Evolutionary conservation across 2,888 invertebrate genomes (phyloP).

Genomic region (Heterodera filipjevi): DNA sequence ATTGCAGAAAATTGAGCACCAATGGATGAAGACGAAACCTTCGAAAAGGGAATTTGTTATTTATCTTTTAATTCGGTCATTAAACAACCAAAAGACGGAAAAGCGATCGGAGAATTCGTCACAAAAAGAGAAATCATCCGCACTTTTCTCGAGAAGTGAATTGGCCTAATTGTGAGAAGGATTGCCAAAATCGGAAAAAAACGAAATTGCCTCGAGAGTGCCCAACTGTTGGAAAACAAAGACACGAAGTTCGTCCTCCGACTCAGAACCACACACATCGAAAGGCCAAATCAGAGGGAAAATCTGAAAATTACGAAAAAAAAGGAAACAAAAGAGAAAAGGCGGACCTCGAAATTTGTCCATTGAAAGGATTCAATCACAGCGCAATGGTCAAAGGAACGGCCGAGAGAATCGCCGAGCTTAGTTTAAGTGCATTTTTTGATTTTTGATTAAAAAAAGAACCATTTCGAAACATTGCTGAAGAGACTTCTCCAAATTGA

Average conservation of each 20-base stretch:
- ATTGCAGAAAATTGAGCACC: constrained; percentile 30
- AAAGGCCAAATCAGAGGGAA: constrained; percentile 30
- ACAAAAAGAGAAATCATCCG: neutral
- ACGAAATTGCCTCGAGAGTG: constrained; percentile 2
- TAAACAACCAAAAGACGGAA: neutral
- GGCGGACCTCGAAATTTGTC: constrained; percentile 25
- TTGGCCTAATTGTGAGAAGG: constrained; percentile 6
- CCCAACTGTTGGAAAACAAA: constrained; percentile 19
- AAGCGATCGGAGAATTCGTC: neutral
- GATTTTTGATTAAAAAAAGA: neutral
- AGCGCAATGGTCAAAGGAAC: constrained; percentile 24
- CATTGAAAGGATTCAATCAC: constrained; percentile 29
- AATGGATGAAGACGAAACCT: constrained; percentile 30
- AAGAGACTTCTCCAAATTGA: constrained; percentile 28
- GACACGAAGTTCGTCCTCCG: constrained; percentile 24
- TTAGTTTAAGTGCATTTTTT: neutral
- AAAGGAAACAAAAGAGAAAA: neutral
- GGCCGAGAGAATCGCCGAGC: constrained; percentile 20
- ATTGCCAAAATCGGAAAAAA: neutral
- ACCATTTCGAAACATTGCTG: constrained; percentile 28
- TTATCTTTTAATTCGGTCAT: neutral
- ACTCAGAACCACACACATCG: constrained; percentile 32
- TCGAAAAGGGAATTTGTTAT: neutral
- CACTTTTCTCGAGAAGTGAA: constrained; percentile 26
- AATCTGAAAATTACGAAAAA: constrained; percentile 27